phyloP scores from a whole-genome alignment of 2,113 vertebrate genomes.

The Collichthys lucidus region DNA sequence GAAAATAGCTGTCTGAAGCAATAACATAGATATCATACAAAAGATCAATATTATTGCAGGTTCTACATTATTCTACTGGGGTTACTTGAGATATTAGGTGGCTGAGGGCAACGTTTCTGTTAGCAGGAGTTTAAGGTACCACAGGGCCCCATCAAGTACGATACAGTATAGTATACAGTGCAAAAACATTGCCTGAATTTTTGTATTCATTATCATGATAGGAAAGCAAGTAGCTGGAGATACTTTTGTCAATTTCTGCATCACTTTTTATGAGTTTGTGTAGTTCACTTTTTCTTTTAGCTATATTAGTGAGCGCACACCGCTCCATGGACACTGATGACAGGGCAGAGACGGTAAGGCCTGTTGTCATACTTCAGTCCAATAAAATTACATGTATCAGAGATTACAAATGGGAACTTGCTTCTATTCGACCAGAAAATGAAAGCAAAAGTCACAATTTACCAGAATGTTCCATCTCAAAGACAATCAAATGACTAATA shows the following conservation, averaged over 20 bases:
- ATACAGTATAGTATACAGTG: background rate
- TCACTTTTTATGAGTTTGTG: conserved; percentile 3
- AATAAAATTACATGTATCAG: conserved; percentile 22
- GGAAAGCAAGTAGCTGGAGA: background rate
- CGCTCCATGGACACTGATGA: background rate
- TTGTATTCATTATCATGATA: conserved; percentile 1
- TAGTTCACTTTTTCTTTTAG: conserved; percentile 1
- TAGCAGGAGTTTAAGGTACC: conserved; percentile 32
- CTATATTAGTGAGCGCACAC: background rate
- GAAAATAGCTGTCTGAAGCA: conserved; percentile 19
- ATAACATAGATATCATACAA: conserved; percentile 37
- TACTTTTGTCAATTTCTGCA: conserved; percentile 9
- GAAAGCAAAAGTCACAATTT: conserved; percentile 25
- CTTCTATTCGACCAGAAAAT: conserved; percentile 10
- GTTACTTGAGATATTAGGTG: conserved; percentile 33
- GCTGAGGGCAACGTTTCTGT: conserved; percentile 47
- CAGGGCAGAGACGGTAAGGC: conserved; percentile 2
- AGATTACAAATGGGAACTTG: background rate
- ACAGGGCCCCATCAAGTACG: conserved; percentile 5
- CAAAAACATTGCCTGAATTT: conserved; percentile 11
- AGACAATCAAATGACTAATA: background rate
- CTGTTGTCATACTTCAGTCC: conserved; percentile 2
- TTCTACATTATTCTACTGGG: conserved; percentile 24
- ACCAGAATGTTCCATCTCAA: conserved; percentile 1
- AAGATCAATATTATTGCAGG: conserved; percentile 54